Evolutionary conservation across 2,113 vertebrate species (phyloP).

Genomic region (Cynopterus brachyotis): DNA sequence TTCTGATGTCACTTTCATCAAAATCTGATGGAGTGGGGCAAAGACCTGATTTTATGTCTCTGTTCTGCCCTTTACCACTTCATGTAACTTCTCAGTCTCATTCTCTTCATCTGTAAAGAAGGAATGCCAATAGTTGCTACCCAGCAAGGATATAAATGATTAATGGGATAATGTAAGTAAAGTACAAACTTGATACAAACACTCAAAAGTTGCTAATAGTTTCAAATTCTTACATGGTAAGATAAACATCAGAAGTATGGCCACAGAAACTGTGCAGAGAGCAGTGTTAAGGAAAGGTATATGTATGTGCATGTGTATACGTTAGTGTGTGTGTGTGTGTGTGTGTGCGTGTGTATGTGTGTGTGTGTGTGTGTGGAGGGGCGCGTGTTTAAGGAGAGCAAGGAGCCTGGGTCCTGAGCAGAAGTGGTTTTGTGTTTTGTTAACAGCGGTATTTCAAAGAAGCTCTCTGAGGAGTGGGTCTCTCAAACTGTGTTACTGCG

Average conservation of each 20-base stretch:
- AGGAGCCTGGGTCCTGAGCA: background rate
- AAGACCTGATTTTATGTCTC: background rate
- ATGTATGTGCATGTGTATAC: background rate
- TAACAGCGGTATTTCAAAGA: background rate
- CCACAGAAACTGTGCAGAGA: background rate
- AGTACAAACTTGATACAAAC: background rate
- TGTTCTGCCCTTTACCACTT: background rate
- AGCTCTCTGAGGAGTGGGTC: background rate
- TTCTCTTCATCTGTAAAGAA: background rate
- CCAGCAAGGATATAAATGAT: background rate
- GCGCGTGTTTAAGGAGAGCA: background rate
- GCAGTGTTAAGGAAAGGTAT: background rate
- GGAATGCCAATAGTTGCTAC: background rate
- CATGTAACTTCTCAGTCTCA: background rate
- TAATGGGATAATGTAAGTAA: background rate
- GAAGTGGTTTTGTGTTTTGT: background rate
- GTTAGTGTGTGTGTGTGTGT: background rate
- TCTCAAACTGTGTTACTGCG: background rate
- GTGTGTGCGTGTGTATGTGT: background rate
- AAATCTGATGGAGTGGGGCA: fast-evolving
- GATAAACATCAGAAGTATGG: background rate
- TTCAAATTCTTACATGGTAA: background rate
- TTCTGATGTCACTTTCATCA: background rate
- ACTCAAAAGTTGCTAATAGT: background rate
- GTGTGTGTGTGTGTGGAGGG: background rate